phyloP scores from a whole-genome alignment of 2,113 vertebrate genomes.

The Recurvirostra avosetta region DNA sequence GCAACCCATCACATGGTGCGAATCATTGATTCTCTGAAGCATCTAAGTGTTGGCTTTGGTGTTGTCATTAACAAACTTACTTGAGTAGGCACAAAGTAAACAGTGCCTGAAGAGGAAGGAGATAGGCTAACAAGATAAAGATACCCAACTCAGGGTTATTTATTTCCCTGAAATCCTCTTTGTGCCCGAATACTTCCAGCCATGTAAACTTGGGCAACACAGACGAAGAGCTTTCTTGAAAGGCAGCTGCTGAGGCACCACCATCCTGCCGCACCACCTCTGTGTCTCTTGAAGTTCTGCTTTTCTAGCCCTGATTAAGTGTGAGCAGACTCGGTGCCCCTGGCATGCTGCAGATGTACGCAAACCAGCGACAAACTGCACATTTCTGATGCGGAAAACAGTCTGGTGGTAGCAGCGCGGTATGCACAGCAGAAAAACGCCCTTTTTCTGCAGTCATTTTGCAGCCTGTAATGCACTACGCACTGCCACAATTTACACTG shows the following conservation, averaged over 20 bases:
- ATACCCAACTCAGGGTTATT: neutral
- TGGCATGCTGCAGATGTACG: neutral
- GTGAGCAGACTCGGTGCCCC: neutral
- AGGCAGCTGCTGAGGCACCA: neutral
- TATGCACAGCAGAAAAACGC: neutral
- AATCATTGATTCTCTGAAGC: neutral
- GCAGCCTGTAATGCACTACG: neutral
- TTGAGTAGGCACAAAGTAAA: neutral
- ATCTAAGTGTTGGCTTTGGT: neutral
- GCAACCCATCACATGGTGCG: neutral
- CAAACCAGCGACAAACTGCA: neutral
- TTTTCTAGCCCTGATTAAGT: neutral
- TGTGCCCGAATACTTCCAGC: neutral
- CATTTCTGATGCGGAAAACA: neutral
- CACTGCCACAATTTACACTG: neutral
- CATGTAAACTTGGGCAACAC: neutral
- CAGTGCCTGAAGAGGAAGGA: neutral
- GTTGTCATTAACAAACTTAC: neutral
- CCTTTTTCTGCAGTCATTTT: neutral
- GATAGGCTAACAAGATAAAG: neutral
- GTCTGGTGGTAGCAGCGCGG: neutral
- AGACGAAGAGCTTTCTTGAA: neutral
- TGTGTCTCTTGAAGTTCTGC: neutral
- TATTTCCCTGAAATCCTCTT: neutral
- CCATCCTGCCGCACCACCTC: neutral